Conservation (phyloP, 2,113 vertebrate genomes). For the Polypterus bichir region DNA sequence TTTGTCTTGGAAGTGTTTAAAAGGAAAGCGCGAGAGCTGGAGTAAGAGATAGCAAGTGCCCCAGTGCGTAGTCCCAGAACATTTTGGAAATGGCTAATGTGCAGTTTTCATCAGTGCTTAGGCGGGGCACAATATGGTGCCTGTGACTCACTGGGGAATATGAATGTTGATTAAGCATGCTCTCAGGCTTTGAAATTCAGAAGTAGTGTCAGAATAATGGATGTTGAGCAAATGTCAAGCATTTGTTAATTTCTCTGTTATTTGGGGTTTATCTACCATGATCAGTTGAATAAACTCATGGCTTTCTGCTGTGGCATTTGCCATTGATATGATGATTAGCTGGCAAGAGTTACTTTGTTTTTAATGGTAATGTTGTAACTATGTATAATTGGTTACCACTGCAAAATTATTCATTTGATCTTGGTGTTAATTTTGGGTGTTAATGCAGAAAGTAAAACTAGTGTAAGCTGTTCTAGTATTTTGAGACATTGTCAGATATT, state of each 20-base stretch:
- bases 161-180: slow-evolving; percentile 99
- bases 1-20: slow-evolving; percentile 79
- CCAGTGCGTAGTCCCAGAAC: slow-evolving; percentile 73
- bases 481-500: too few species aligned
- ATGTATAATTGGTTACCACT: slow-evolving; percentile 37
- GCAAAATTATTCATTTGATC: slow-evolving; percentile 61
- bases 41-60: slow-evolving; percentile 67
- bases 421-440: slow-evolving; percentile 32
- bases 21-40: slow-evolving; percentile 62
- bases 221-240: slow-evolving; percentile 99
- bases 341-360: slow-evolving; percentile 73
- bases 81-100: slow-evolving; percentile 93
- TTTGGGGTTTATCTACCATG: slow-evolving; percentile 98
- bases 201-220: slow-evolving; percentile 99
- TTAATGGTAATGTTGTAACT: slow-evolving; percentile 47
- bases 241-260: slow-evolving; percentile 99
- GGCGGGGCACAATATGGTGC: slow-evolving; percentile 98
- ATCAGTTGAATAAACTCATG: slow-evolving; percentile 79
- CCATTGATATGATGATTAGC: slow-evolving; percentile 99
- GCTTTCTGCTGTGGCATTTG: slow-evolving; percentile 89
- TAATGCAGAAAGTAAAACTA: too few species aligned
- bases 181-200: slow-evolving; percentile 97
- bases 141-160: slow-evolving; percentile 88
- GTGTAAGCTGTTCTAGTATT: too few species aligned
- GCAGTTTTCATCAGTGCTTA: slow-evolving; percentile 92